Percentiles rank a stretch among this genome's conserved stretches.
phyloP scores from a whole-genome alignment of 2,113 vertebrate species.

The Pteronura brasiliensis region DNA sequence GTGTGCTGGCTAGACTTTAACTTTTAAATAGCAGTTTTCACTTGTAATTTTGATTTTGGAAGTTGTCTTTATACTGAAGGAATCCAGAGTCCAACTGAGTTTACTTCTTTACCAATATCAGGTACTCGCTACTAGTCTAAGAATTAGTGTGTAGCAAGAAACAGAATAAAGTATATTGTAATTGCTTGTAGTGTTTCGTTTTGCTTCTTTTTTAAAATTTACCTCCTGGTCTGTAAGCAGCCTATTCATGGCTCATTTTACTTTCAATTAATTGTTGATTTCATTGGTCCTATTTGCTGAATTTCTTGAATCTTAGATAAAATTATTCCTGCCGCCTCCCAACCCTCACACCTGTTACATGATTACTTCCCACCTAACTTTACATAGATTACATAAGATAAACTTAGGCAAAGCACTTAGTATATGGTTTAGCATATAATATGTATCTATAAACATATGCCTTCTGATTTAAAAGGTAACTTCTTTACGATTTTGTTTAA shows the following conservation, averaged over 20 bases:
- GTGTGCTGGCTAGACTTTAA: constrained; percentile 3
- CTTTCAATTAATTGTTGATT: constrained; percentile 36
- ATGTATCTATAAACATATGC: constrained; percentile 15
- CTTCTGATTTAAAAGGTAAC: constrained; percentile 18
- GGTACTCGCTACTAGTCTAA: not conserved
- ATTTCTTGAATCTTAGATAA: constrained; percentile 48
- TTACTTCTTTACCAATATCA: constrained; percentile 26
- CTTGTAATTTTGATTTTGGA: constrained; percentile 55
- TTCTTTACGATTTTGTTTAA: not conserved
- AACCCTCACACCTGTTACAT: not conserved
- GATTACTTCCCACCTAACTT: not conserved
- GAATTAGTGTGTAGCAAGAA: constrained; percentile 20
- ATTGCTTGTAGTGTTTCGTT: not conserved
- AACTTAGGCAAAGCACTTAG: constrained; percentile 18
- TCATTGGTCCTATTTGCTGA: constrained; percentile 31
- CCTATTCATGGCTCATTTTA: constrained; percentile 30
- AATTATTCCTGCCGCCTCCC: not conserved
- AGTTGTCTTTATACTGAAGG: constrained; percentile 26
- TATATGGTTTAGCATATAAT: not conserved
- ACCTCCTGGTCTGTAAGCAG: not conserved
- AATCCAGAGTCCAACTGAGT: not conserved
- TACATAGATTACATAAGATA: constrained; percentile 23
- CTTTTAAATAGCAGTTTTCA: constrained; percentile 42
- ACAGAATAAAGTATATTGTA: not conserved
- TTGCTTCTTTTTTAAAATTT: not conserved